A percentile compares a stretch with the other conserved stretches of the same genome.
Conservation (phyloP, 2,888 invertebrate species). For the Stictocephala bisonia region DNA sequence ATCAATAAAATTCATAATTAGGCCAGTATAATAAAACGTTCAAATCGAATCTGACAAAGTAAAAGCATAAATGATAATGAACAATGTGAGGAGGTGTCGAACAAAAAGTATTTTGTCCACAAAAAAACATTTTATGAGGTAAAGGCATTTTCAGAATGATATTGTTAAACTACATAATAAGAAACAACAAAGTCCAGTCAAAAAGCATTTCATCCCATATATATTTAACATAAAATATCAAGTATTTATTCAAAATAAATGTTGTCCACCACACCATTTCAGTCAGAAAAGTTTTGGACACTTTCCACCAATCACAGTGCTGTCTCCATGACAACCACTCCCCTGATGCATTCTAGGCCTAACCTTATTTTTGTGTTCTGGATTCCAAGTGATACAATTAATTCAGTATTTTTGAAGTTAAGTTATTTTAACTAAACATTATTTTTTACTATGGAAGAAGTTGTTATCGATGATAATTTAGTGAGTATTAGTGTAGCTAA, state of each 20-base stretch:
- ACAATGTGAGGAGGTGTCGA: slow-evolving; percentile 5
- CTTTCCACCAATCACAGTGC: neutral
- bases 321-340: neutral
- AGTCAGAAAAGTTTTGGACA: neutral
- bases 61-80: too few species aligned
- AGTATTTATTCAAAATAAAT: neutral
- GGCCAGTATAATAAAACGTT: too few species aligned
- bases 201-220: neutral
- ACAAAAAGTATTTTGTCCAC: neutral
- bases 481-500: neutral
- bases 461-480: too few species aligned
- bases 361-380: neutral
- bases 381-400: too few species aligned
- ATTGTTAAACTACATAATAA: neutral
- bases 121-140: neutral
- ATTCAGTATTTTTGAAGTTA: neutral
- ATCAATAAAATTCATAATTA: too few species aligned
- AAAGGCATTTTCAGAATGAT: neutral
- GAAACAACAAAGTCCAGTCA: neutral
- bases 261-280: neutral
- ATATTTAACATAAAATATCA: neutral
- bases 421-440: neutral
- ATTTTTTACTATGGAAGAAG: neutral
- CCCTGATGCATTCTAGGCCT: neutral
- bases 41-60: too few species aligned